Conservation (phyloP, 1,140 invertebrate species). For the Drosophila nebulosa region DNA sequence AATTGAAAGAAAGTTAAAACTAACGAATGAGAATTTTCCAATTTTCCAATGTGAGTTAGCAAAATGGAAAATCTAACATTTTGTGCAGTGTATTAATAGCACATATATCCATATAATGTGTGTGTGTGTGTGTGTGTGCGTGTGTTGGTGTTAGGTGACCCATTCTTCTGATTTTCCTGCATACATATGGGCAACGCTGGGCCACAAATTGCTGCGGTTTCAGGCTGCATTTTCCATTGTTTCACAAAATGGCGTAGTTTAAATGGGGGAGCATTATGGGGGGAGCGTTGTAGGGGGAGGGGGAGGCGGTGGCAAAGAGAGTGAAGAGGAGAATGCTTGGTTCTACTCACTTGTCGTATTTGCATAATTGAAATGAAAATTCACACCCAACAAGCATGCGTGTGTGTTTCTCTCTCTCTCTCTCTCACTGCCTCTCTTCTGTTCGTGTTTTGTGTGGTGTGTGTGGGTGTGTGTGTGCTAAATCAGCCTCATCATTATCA, state of each 20-base stretch:
- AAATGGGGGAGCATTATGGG: not conserved
- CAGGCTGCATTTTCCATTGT: conserved; percentile 71
- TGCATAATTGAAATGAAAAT: conserved; percentile 75
- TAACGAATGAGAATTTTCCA: too few relatives aligned
- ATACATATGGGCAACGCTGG: conserved; percentile 1
- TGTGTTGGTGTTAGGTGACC: conserved; percentile 17
- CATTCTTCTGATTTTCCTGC: conserved; percentile 14
- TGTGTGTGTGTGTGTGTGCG: not conserved
- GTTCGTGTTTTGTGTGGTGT: not conserved
- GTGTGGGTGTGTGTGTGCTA: conserved; percentile 26
- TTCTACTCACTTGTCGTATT: conserved; percentile 61
- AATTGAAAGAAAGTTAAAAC: too few relatives aligned
- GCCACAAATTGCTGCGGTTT: conserved; percentile 72
- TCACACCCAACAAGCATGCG: conserved; percentile 41
- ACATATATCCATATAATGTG: not conserved
- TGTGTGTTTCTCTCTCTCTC: not conserved
- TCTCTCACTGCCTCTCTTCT: too few relatives aligned
- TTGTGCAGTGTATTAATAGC: not conserved
- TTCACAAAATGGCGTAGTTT: conserved; percentile 66
- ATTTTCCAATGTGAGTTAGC: too few relatives aligned
- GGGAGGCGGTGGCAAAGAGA: not conserved
- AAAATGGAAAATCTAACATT: not conserved
- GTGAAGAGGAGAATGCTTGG: conserved; percentile 34
- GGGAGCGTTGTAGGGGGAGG: too few relatives aligned
- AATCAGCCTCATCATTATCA: conserved; percentile 76